phyloP scores from a whole-genome alignment of 2,797 vertebrate species.

The Muraenolepis orangiensis region DNA sequence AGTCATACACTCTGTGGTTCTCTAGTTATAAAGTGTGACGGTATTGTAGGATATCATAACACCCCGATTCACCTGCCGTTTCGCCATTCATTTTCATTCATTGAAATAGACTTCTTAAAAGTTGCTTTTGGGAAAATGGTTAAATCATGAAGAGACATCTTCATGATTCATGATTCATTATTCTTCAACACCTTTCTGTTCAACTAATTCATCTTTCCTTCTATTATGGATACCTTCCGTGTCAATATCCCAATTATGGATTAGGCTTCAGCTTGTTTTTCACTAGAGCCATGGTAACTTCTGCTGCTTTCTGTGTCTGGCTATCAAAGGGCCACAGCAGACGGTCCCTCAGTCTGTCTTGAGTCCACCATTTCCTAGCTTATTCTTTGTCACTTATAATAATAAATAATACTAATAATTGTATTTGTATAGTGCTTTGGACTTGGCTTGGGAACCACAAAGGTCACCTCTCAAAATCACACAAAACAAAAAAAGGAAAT shows the following conservation, averaged over 20 bases:
- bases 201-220: neutral
- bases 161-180: too few relatives aligned
- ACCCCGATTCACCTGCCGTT: neutral
- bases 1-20: neutral
- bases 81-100: neutral
- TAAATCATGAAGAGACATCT: neutral
- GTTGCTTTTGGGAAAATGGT: neutral
- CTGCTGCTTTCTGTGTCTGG: slow-evolving; percentile 40
- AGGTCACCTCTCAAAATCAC: too few relatives aligned
- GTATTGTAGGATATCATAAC: neutral
- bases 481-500: too few relatives aligned
- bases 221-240: neutral
- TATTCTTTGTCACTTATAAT: neutral
- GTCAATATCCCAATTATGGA: neutral
- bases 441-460: too few relatives aligned
- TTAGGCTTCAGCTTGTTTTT: neutral
- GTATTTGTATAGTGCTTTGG: neutral
- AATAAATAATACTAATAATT: slow-evolving; percentile 7
- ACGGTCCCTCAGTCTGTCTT: too few relatives aligned
- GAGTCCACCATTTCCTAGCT: neutral
- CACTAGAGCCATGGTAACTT: neutral
- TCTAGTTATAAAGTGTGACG: neutral
- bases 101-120: neutral
- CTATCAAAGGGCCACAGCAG: slow-evolving; percentile 34
- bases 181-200: neutral